A percentile compares a stretch with the other conserved stretches of the same genome.
Evolutionary conservation across 2,888 invertebrate genomes (phyloP).

Genomic region (Eulithis testata): DNA sequence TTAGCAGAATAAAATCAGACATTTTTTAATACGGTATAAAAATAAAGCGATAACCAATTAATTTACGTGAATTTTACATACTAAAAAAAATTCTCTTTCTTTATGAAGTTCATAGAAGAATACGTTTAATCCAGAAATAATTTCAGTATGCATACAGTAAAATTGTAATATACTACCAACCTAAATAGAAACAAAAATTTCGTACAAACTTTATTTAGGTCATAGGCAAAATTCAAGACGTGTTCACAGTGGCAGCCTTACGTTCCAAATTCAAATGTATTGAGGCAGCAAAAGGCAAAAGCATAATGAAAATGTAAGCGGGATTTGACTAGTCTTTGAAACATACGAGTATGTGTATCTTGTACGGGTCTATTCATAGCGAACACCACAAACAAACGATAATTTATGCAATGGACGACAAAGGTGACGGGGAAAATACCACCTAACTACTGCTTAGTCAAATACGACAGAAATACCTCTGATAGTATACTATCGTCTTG

Average conservation of each 20-base stretch:
- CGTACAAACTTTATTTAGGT: background rate
- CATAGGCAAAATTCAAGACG: no score
- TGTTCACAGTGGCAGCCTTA: background rate
- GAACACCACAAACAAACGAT: slow-evolving; percentile 31
- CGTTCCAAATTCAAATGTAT: slow-evolving; percentile 10
- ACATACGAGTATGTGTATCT: slow-evolving; percentile 32
- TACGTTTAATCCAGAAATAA: no score
- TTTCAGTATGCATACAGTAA: no score
- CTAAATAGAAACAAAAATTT: no score
- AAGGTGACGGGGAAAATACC: slow-evolving; percentile 29
- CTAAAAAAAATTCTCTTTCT: no score
- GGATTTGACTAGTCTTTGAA: slow-evolving; percentile 21
- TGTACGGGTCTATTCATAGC: slow-evolving; percentile 35
- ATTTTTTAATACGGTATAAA: no score
- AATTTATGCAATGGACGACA: slow-evolving; percentile 34
- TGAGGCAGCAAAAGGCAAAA: background rate
- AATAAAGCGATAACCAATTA: no score
- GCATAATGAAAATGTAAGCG: slow-evolving; percentile 9
- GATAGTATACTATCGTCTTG: background rate
- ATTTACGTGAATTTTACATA: no score
- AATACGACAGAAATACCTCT: background rate
- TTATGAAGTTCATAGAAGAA: no score
- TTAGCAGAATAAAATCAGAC: no score
- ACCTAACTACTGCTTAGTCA: slow-evolving; percentile 6
- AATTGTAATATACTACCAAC: no score